Base-by-base conservation (phyloP, 2,113 vertebrate genomes). In the Zingel zingel region DNA sequence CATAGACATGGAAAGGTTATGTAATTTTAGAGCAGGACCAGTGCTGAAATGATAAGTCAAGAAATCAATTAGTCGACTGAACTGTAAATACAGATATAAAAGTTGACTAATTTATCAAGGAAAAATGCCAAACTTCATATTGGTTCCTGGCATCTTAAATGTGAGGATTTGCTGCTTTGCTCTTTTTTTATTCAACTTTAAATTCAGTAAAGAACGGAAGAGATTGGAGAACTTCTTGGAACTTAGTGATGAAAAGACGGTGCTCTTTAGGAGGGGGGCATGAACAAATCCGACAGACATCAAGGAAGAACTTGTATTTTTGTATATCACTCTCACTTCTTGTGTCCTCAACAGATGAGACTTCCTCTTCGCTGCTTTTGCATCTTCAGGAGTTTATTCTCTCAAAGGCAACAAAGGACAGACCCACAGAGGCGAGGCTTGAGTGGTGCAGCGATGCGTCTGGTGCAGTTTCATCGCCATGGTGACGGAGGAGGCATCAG, bases 401-500 rank as follows among this genome's bases (percentile, higher is more conserved):
- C 23, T 82, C 78, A 4, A 25, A 86, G 81, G 8, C 76, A 18
- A 15, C 67, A 1, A 45, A 67, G 51, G 5, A 4, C 25, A 62
- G 67, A 68, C 5, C 45, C 19, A 11, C 86, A 79, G 58, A 76
- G 70, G 15, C 77, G 91, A 54, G 69, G 58, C 13, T 0, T 95
- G 39, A 89, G 87, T 2, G 75, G 91, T 9, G 90, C 82, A 36
- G 86, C 83, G 0, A 97, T 99, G 97, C 95, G 97, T 36, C 89
- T 99, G 82, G 93, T 98, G 57, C 98, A 98, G 94, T 99, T 99
- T 89, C 90, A 87, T 70, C 85, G 84, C 16, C 80, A 43, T 21
- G 79, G 73, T 3, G 92, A 90, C 0, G 89, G 89, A 48, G 93
- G 88, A 0, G 61, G 33, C 13, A n/a, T 94, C 58, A 78, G 94